A percentile compares a stretch with the other conserved stretches of the same genome.
Evolutionary conservation across 1,140 invertebrate genomes (phyloP).

Genomic region (Apis dorsata): DNA sequence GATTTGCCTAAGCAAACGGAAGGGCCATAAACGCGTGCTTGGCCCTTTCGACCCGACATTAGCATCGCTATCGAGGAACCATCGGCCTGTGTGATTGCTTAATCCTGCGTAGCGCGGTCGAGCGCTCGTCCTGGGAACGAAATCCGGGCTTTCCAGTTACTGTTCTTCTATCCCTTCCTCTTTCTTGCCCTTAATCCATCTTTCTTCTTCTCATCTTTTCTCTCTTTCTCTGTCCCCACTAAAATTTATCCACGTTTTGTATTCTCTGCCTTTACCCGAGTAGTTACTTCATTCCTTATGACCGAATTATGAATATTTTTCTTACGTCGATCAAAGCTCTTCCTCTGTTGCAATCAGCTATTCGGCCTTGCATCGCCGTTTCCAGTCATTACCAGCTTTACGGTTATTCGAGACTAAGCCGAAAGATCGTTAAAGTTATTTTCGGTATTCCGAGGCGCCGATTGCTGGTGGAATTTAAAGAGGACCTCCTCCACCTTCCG

Average conservation of each 20-base stretch:
- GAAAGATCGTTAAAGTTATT: slow-evolving; percentile 58
- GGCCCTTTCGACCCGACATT: slow-evolving; percentile 70
- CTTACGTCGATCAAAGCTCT: not conserved
- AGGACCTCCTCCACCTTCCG: slow-evolving; percentile 53
- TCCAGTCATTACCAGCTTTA: slow-evolving; percentile 37
- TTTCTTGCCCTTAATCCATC: not conserved
- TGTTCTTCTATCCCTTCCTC: not conserved
- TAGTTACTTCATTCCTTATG: not conserved
- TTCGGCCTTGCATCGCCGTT: slow-evolving; percentile 4
- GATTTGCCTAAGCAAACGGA: slow-evolving; percentile 67
- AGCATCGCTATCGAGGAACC: slow-evolving; percentile 75
- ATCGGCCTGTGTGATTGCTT: slow-evolving; percentile 74
- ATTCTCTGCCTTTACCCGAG: not conserved
- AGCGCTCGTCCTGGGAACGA: slow-evolving; percentile 64
- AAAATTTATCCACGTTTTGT: slow-evolving; percentile 1
- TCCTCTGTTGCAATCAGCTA: not conserved
- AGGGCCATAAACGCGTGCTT: slow-evolving; percentile 66
- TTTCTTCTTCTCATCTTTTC: not conserved
- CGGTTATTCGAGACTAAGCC: slow-evolving; percentile 40
- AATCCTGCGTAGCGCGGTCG: slow-evolving; percentile 65
- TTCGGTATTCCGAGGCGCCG: slow-evolving; percentile 42
- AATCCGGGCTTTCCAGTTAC: slow-evolving; percentile 56
- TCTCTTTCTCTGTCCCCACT: not conserved
- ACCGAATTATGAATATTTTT: no score
- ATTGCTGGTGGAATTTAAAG: slow-evolving; percentile 57